These are phyloP conservation scores for Entomyzon cyanotis DNA, from an alignment of 2,113 vertebrate species.

Conservation along the genomic window DNA sequence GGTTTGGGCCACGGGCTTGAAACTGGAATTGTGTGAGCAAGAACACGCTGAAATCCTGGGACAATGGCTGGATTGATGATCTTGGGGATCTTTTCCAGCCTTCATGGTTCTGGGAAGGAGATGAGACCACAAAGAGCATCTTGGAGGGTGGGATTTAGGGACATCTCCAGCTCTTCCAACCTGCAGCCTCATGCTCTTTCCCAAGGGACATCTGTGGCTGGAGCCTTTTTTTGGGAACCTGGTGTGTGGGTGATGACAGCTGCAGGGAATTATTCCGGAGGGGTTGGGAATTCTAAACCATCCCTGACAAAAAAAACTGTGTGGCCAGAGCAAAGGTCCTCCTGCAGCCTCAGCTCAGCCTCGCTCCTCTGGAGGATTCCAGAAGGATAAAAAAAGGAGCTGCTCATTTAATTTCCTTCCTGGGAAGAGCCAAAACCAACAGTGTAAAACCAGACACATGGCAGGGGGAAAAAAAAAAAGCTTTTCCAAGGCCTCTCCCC, in stretches of 20 bases:
- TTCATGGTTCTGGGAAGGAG: neutral
- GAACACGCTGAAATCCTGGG: neutral
- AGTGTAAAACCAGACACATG: conserved; percentile 48
- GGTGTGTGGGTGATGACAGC: conserved; percentile 41
- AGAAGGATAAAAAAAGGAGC: conserved; percentile 49
- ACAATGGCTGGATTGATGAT: neutral
- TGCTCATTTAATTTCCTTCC: conserved; percentile 52
- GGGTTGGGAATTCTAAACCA: neutral
- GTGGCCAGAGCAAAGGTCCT: conserved; percentile 4
- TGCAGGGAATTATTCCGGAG: neutral
- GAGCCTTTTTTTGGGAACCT: neutral
- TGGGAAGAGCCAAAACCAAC: conserved; percentile 53
- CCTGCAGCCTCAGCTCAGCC: neutral
- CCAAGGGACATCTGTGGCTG: neutral
- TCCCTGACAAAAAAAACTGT: neutral
- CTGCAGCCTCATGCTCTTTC: neutral
- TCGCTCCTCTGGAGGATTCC: conserved; percentile 16
- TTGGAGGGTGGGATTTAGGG: neutral
- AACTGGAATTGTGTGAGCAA: neutral
- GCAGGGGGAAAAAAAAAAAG: neutral
- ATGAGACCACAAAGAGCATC: fast-evolving
- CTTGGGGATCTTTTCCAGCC: too few species aligned
- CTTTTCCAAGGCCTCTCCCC: neutral
- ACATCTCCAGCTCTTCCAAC: neutral
- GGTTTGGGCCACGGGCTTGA: neutral